Evolutionary conservation across 2,797 vertebrate species (phyloP).

Genomic region (Gymnoscopelus microlampas): DNA sequence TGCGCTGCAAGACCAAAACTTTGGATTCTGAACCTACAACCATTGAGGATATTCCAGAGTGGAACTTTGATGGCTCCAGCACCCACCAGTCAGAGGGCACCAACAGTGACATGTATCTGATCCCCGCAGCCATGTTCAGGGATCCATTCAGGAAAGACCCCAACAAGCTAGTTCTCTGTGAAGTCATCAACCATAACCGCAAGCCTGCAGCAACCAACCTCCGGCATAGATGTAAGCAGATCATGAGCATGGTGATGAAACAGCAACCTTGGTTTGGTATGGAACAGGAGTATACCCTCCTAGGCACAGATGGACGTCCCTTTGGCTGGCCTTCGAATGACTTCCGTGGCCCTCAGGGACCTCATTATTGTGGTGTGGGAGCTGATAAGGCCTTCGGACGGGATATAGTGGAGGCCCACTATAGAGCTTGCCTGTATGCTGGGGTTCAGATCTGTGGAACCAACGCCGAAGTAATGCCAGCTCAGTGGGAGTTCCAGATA

Average conservation of each 20-base stretch:
- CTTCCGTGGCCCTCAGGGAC: conserved; percentile 86
- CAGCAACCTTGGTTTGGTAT: conserved; percentile 86
- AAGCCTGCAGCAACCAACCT: conserved; percentile 74
- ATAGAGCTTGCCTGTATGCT: too few relatives aligned
- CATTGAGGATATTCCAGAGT: conserved; percentile 78
- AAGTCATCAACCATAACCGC: too few relatives aligned
- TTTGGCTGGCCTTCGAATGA: conserved; percentile 92
- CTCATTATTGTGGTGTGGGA: too few relatives aligned
- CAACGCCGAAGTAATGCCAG: too few relatives aligned
- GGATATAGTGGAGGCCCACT: conserved; percentile 73
- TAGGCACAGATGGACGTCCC: conserved; percentile 87
- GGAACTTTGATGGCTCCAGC: too few relatives aligned
- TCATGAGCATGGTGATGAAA: conserved; percentile 87
- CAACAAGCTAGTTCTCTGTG: too few relatives aligned
- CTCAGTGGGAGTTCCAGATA: conserved; percentile 89
- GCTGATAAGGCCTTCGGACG: conserved; percentile 74
- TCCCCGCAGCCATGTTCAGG: too few relatives aligned
- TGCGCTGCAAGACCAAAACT: conserved; percentile 89
- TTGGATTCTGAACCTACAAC: conserved; percentile 86
- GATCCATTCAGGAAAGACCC: too few relatives aligned
- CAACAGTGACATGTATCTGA: too few relatives aligned
- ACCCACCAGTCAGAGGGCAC: too few relatives aligned
- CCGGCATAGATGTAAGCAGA: conserved; percentile 81
- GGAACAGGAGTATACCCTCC: conserved; percentile 67
- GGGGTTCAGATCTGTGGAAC: too few relatives aligned